A percentile compares a stretch with the other conserved stretches of the same genome.
Evolutionary conservation across 2,113 vertebrate species (phyloP).

Genomic region (Noctilio leporinus): DNA sequence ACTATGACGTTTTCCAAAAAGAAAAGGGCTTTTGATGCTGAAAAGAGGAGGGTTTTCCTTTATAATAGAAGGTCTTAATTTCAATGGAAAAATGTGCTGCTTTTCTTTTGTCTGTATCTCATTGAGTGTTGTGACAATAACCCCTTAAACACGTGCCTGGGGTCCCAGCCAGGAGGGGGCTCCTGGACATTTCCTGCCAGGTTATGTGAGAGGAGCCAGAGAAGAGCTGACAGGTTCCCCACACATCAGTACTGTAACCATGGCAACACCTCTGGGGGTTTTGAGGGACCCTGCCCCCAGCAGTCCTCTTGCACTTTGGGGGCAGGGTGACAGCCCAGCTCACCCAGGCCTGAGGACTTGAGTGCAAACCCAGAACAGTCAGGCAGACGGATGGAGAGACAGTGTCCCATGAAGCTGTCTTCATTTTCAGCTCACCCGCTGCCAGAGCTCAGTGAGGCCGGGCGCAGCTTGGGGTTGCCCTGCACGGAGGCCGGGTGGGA

Average conservation of each 20-base stretch:
- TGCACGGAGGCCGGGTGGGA: too few species aligned
- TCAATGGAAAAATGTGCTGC: background rate
- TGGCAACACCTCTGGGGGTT: fast-evolving
- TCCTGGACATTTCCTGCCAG: too few species aligned
- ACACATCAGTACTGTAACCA: fast-evolving
- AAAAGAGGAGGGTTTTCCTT: background rate
- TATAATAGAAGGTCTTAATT: background rate
- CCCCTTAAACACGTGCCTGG: fast-evolving
- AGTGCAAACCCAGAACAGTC: fast-evolving
- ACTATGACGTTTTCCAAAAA: background rate
- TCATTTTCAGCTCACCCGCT: fast-evolving
- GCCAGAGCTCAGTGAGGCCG: background rate
- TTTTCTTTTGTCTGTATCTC: fast-evolving
- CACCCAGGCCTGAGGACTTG: background rate
- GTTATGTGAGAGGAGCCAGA: fast-evolving
- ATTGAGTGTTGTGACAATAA: too few species aligned
- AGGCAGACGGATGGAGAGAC: fast-evolving
- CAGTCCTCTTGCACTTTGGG: too few species aligned
- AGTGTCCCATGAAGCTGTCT: background rate
- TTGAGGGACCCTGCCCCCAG: fast-evolving
- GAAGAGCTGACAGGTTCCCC: too few species aligned
- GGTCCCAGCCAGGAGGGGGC: fast-evolving
- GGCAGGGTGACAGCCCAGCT: fast-evolving
- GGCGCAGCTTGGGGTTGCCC: too few species aligned
- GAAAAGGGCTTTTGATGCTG: background rate